Evolutionary conservation across 1,140 invertebrate species (phyloP).

Genomic region (Drosophila tani): DNA sequence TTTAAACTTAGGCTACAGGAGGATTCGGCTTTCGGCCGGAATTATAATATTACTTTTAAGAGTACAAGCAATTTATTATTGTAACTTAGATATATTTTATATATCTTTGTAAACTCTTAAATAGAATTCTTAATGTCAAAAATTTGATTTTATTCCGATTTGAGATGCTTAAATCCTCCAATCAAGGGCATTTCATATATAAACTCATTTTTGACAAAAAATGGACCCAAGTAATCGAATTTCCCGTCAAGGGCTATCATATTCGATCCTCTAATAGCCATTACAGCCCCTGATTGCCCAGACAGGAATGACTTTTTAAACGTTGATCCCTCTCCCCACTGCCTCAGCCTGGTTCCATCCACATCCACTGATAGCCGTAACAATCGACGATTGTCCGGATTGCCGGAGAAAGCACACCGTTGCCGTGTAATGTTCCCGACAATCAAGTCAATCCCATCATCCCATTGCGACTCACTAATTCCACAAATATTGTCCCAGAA

Average conservation of each 20-base stretch:
- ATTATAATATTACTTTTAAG: too few relatives aligned
- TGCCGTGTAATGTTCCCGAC: slow-evolving; percentile 13
- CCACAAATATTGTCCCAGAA: slow-evolving; percentile 66
- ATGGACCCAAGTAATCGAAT: not conserved
- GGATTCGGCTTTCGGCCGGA: too few relatives aligned
- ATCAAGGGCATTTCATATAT: too few relatives aligned
- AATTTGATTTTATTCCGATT: not conserved
- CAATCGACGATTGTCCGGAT: slow-evolving; percentile 16
- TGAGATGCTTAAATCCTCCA: not conserved
- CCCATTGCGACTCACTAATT: slow-evolving; percentile 64
- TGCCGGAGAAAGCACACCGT: slow-evolving; percentile 16
- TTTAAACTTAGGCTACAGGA: too few relatives aligned
- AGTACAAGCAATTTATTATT: too few relatives aligned
- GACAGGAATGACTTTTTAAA: slow-evolving; percentile 10
- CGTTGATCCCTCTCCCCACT: not conserved
- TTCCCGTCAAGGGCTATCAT: not conserved
- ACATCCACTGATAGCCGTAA: slow-evolving; percentile 14
- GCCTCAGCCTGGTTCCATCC: not conserved
- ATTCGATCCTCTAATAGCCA: slow-evolving; percentile 15
- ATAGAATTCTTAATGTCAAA: not conserved
- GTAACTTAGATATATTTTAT: not conserved
- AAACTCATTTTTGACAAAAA: too few relatives aligned
- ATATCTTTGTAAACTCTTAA: not conserved
- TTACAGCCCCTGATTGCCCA: slow-evolving; percentile 19
- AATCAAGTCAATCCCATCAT: slow-evolving; percentile 40